Base-by-base conservation (phyloP, 2,888 invertebrate species). In the Gymnoscelis rufifasciata region DNA sequence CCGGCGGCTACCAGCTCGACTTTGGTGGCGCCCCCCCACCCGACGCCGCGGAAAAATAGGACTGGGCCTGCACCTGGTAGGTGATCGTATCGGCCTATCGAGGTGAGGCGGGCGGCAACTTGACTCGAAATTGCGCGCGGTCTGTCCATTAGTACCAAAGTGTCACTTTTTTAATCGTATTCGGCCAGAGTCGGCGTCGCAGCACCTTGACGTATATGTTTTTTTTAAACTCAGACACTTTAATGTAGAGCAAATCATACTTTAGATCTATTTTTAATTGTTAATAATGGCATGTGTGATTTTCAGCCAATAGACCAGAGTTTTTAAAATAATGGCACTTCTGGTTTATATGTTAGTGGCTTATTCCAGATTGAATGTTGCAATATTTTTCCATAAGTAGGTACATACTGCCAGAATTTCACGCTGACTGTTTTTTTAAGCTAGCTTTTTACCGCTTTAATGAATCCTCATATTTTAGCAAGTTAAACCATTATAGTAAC, bases 1-100 rank as follows among this genome's bases (percentile, higher is more conserved):
- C 92, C 56, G 91, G 92, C 56, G 90, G 91, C 52, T 93, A 92
- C 68, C 92, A 91, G 75, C 79, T 93, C 51, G 93, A 93, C 77
- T 93, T 91, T 73, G 87, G 88, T 38, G 87, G 89, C 38, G 83
- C 87, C 35, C 83, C 87, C 35, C 83, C 87, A 46, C 82, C 83
- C 31, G 88, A 87, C 43, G 56, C 78, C 37, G 56, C 73, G 47
- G 88, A 88, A 49, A 86, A 86, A 75, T 84, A 84, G 75, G 57
- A 43, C 39, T 51, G 56, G 53, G 42, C 48, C 41, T 54, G 47
- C 53, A 48, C 56, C 53, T 45, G 56, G 49, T 57, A 54, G 52
- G 51, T 36, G 28, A 31, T 23, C 38, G 39, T 49, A 43, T 45
- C 45, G 45, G 13, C 42, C 50, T 36, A 43, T 39, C 45, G 41